Evolutionary conservation across 1,140 invertebrate species (phyloP).

Genomic region (Copidosoma floridanum): DNA sequence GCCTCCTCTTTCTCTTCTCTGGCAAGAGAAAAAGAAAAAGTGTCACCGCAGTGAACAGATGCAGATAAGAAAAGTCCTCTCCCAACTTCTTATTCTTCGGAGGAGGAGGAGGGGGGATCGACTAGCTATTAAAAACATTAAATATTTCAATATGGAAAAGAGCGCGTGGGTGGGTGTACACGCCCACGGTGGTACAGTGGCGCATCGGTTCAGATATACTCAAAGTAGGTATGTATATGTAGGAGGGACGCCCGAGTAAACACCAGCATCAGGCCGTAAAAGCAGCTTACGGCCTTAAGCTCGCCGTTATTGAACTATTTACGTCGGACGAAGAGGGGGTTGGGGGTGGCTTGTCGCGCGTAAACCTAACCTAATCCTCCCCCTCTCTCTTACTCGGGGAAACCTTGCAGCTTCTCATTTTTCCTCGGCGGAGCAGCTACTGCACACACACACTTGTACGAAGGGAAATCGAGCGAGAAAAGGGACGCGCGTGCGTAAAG

Average conservation of each 20-base stretch:
- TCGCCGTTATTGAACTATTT: slow-evolving; percentile 44
- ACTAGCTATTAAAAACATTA: slow-evolving; percentile 39
- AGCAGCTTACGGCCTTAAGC: slow-evolving; percentile 39
- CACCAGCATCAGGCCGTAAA: no score
- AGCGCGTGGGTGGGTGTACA: background rate
- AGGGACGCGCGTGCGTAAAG: background rate
- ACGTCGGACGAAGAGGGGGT: slow-evolving; percentile 27
- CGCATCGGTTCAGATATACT: no score
- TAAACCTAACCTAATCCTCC: slow-evolving; percentile 23
- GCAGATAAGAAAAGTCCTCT: slow-evolving; percentile 12
- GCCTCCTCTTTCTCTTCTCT: no score
- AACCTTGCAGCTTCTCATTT: background rate
- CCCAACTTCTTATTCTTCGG: no score
- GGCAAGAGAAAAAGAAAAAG: background rate
- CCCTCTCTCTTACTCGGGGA: background rate
- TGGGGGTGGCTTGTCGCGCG: background rate
- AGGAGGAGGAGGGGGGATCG: no score
- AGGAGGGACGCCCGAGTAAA: no score
- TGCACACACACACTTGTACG: no score
- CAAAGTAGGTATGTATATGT: no score
- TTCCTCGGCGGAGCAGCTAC: no score
- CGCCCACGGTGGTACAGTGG: no score
- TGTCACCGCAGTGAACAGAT: background rate
- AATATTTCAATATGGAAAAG: slow-evolving; percentile 38
- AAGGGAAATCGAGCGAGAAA: slow-evolving; percentile 22